Evolutionary conservation across 2,797 vertebrate species (phyloP).

Genomic region (Glyptemys insculpta): DNA sequence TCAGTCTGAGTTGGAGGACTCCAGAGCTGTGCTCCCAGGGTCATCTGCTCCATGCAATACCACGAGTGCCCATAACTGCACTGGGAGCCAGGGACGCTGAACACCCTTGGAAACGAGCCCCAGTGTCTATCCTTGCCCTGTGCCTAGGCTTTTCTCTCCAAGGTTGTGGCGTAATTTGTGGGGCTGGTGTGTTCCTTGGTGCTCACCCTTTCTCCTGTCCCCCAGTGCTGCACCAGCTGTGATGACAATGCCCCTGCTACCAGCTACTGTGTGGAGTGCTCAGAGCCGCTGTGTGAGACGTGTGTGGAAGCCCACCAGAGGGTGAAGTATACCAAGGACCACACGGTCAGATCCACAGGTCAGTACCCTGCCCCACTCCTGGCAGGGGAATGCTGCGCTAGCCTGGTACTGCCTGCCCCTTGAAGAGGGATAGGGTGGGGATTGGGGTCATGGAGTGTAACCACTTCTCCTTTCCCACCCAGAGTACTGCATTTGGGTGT

Average conservation of each 20-base stretch:
- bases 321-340: constrained; percentile 88
- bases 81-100: background rate
- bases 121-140: background rate
- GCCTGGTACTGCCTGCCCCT: background rate
- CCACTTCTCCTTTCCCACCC: background rate
- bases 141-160: background rate
- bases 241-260: constrained; percentile 83
- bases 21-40: background rate
- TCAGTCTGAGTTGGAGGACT: background rate
- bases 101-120: background rate
- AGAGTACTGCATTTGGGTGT: rapidly evolving
- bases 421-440: background rate
- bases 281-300: constrained; percentile 85
- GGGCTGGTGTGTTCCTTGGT: background rate
- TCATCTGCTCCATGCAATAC: background rate
- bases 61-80: background rate
- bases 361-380: background rate
- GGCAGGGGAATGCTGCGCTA: background rate
- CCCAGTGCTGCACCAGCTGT: constrained; percentile 86
- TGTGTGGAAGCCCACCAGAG: constrained; percentile 88
- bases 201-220: rapidly evolving
- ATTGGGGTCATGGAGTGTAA: background rate
- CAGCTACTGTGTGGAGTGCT: constrained; percentile 87
- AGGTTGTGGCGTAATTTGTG: background rate
- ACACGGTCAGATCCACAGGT: constrained; percentile 81